A percentile compares a stretch with the other conserved stretches of the same genome.
Evolutionary conservation across 2,113 vertebrate species (phyloP).

Genomic region (Istiophorus platypterus): DNA sequence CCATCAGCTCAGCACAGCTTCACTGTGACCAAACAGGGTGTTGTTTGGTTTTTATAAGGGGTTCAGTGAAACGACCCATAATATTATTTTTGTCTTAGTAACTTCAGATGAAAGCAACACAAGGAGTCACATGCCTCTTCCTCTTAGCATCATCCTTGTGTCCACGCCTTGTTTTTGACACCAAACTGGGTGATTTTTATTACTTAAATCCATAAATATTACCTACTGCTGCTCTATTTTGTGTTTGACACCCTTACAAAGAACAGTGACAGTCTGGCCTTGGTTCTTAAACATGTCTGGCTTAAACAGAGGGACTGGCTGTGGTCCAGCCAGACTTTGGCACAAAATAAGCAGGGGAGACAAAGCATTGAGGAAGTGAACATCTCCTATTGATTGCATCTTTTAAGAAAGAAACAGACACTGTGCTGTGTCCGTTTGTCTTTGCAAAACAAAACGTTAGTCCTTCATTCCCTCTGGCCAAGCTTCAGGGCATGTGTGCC

Average conservation of each 20-base stretch:
- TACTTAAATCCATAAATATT: neutral
- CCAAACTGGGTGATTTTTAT: neutral
- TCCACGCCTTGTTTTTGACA: neutral
- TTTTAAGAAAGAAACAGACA: neutral
- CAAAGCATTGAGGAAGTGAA: conserved; percentile 4
- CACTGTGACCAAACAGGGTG: conserved; percentile 8
- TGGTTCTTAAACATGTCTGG: neutral
- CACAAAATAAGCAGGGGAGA: conserved; percentile 23
- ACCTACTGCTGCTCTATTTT: neutral
- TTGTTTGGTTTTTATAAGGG: neutral
- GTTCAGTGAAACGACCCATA: neutral
- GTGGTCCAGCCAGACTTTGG: conserved; percentile 12
- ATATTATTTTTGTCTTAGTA: neutral
- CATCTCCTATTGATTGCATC: conserved; percentile 21
- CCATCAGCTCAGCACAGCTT: conserved; percentile 8
- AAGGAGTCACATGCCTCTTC: conserved; percentile 11
- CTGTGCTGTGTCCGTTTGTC: neutral
- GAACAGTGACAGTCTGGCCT: neutral
- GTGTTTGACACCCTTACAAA: neutral
- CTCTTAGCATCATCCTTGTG: neutral
- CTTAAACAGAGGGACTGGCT: conserved; percentile 30
- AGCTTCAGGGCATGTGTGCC: neutral
- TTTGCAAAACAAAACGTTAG: neutral
- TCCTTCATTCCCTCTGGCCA: neutral
- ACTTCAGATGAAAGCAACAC: conserved; percentile 8